phyloP scores from a whole-genome alignment of 2,888 invertebrate species.

The Rutpela maculata region DNA sequence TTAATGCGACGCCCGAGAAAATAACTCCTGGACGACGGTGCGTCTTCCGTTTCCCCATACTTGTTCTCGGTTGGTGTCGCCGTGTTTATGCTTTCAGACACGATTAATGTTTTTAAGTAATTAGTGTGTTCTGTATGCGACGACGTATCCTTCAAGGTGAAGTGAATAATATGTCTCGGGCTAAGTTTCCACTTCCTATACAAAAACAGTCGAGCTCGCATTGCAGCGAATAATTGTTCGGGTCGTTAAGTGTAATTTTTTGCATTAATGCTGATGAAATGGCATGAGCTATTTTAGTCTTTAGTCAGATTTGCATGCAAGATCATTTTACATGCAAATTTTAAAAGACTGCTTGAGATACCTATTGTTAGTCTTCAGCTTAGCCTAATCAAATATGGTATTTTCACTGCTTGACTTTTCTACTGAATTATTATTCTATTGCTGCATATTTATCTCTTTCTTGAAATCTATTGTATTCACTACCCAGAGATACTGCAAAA shows the following conservation, averaged over 20 bases:
- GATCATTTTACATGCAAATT: too few species aligned
- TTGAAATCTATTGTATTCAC: too few species aligned
- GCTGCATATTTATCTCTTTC: too few species aligned
- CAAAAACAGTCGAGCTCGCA: not conserved
- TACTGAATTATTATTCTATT: too few species aligned
- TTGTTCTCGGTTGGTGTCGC: slow-evolving; percentile 1
- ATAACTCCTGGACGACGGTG: slow-evolving; percentile 11
- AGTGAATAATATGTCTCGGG: slow-evolving; percentile 13
- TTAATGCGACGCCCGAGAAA: slow-evolving; percentile 27
- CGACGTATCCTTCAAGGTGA: slow-evolving; percentile 10
- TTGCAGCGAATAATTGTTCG: slow-evolving; percentile 1
- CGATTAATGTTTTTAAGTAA: slow-evolving; percentile 25
- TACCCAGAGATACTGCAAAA: too few species aligned
- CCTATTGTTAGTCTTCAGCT: too few species aligned
- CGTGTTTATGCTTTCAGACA: slow-evolving; percentile 4
- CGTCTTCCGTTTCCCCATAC: slow-evolving; percentile 29
- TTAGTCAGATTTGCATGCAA: too few species aligned
- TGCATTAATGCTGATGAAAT: not conserved
- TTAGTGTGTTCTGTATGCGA: slow-evolving; percentile 21
- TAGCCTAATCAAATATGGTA: too few species aligned
- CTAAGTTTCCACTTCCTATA: slow-evolving; percentile 6
- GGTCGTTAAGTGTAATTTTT: not conserved
- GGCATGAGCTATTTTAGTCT: too few species aligned
- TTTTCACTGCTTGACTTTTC: too few species aligned
- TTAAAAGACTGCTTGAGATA: too few species aligned